Conservation (phyloP, 1,140 invertebrate genomes). For the Ylistrum balloti region DNA sequence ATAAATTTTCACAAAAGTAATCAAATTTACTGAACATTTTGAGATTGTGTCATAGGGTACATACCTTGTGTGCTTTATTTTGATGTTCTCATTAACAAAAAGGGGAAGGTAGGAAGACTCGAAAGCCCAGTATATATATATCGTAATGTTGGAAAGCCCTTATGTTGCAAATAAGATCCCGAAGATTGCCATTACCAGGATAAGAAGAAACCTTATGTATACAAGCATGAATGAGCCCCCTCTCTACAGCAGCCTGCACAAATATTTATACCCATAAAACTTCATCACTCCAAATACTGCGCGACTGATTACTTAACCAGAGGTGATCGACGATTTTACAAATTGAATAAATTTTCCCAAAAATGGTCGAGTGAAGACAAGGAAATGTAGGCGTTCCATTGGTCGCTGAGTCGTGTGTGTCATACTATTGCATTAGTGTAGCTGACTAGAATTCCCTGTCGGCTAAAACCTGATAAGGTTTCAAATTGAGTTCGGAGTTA, state of each 20-base stretch:
- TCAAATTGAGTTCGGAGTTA: neutral
- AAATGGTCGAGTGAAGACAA: neutral
- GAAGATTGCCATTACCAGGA: no score
- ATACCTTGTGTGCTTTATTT: no score
- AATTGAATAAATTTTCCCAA: neutral
- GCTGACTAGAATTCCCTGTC: neutral
- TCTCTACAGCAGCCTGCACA: neutral
- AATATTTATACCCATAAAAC: neutral
- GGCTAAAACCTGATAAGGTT: slow-evolving; percentile 4
- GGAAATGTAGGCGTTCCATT: neutral
- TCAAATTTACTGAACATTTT: no score
- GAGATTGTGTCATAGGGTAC: no score
- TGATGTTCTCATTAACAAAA: no score
- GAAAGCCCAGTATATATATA: no score
- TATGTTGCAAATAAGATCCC: no score
- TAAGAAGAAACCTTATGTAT: no score
- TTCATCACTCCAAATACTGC: neutral
- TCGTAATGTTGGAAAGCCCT: no score
- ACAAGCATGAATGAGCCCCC: no score
- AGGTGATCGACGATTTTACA: neutral
- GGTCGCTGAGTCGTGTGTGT: neutral
- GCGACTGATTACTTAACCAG: neutral
- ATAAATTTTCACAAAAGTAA: no score
- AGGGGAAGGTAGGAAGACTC: no score
- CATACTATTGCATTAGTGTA: neutral